Percentiles rank a stretch among this genome's conserved stretches.
phyloP scores from a whole-genome alignment of 2,888 invertebrate genomes.

The Drosophila dives region DNA sequence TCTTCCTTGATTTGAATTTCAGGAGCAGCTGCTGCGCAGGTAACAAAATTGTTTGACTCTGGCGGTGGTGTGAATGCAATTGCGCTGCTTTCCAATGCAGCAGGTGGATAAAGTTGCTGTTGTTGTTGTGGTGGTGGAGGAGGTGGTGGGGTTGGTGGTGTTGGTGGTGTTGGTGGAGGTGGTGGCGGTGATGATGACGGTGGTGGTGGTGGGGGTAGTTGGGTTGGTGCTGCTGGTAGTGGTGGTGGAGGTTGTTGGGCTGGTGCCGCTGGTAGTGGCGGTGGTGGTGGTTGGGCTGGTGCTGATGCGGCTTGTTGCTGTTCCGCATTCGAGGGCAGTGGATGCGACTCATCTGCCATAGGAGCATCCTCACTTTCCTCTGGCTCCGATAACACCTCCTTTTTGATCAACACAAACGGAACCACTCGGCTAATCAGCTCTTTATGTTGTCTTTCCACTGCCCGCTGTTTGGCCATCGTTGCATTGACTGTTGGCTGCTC shows the following conservation, averaged over 20 bases:
- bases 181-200: no score
- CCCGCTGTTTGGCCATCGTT: slow-evolving; percentile 39
- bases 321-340: slow-evolving; percentile 57
- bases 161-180: no score
- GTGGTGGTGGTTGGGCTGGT: background rate
- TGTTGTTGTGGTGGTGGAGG: slow-evolving; percentile 9
- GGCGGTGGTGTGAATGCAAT: slow-evolving; percentile 9
- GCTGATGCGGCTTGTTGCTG: background rate
- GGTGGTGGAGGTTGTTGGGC: background rate
- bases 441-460: slow-evolving; percentile 64
- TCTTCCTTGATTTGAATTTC: slow-evolving; percentile 72
- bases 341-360: background rate
- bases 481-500: slow-evolving; percentile 22
- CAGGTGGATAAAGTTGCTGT: background rate
- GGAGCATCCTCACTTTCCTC: slow-evolving; percentile 65
- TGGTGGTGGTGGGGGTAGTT: background rate
- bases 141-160: background rate
- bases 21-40: background rate
- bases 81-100: slow-evolving; percentile 11
- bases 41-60: slow-evolving; percentile 6
- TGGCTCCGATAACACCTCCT: slow-evolving; percentile 71
- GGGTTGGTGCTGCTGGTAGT: background rate
- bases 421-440: slow-evolving; percentile 73
- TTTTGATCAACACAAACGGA: slow-evolving; percentile 82
- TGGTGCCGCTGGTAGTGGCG: background rate